Evolutionary conservation across 2,113 vertebrate genomes (phyloP), one percentile per base, ranked within the genome.

Genomic region (Vulpes ferrilata): DNA sequence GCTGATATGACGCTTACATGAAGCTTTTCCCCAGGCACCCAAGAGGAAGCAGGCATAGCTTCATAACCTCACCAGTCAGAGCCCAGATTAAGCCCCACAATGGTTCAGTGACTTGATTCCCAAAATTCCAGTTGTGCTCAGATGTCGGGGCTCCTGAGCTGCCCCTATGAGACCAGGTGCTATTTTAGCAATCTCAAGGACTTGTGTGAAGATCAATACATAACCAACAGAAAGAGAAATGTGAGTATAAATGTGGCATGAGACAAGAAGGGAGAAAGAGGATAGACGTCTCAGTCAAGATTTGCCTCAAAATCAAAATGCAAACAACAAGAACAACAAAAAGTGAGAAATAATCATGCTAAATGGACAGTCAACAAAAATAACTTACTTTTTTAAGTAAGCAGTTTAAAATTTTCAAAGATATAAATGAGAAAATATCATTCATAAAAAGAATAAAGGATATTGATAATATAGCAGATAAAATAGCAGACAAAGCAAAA

Each of bases 151-250:
- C 16, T 55, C 43, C 38, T 16, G 22, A 85, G 25, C 25, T 23
- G 0, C 16, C 20, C 5, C 7, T 5, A 3, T 0, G 5, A 92
- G 13, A 76, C 4, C 8, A 62, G 11, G 7, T 74, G 27, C 5
- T 81, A 16, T 67, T 55, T 30, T 4, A 55, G 8, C 23, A 89
- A 60, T 55, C 16, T 22, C 7, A 6, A 55, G 23, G 17, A 22
- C 1, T 53, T 53, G 0, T 7, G 7, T 19, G 87, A 60, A 64
- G 35, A 11, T 4, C 43, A 8, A 7, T 59, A 43, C 16, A 83
- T n/a, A 60, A 16, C 2, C 1, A 83, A 64, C 20, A 65, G 32
- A 55, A 73, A 60, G 30, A 64, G 2, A 93, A 86, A 67, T 95
- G 0, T 73, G 7, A 57, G 9, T 76, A 9, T 57, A 92, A 60